phyloP scores from a whole-genome alignment of 2,888 invertebrate genomes.

The Spodoptera exigua region DNA sequence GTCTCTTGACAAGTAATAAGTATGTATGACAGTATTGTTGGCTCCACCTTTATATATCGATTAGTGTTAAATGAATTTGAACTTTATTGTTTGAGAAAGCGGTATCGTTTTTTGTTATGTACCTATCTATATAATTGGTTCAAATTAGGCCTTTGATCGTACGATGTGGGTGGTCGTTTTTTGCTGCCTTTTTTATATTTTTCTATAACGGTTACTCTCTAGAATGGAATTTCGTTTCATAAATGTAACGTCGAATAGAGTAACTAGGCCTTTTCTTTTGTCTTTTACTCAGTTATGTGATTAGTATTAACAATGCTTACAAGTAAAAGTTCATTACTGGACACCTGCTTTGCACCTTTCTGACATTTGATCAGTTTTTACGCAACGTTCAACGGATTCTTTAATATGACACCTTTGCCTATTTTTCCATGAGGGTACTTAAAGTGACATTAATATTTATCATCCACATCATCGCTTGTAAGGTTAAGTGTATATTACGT shows the following conservation, averaged over 20 bases:
- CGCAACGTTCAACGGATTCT: background rate
- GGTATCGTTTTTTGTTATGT: no score
- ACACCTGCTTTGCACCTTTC: constrained; percentile 57
- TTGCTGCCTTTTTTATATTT: no score
- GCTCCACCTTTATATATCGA: constrained; percentile 17
- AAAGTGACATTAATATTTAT: background rate
- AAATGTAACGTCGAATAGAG: no score
- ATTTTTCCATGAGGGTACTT: background rate
- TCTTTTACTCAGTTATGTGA: constrained; percentile 9
- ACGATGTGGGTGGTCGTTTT: no score
- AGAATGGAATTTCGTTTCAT: no score
- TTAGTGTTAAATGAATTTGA: constrained; percentile 1
- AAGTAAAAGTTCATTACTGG: constrained; percentile 40
- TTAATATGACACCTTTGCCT: background rate
- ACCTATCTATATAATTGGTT: no score
- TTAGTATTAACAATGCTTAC: constrained; percentile 9
- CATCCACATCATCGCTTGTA: background rate
- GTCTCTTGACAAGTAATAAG: constrained; percentile 44
- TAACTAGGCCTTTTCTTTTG: no score
- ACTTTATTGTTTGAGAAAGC: no score
- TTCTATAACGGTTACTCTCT: no score
- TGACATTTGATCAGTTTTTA: constrained; percentile 40
- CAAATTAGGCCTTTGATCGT: no score
- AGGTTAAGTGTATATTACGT: no score
- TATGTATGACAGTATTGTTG: constrained; percentile 36